Percentiles rank a stretch among this genome's conserved stretches.
Conservation (phyloP, 2,888 invertebrate species). For the Spodoptera littoralis region DNA sequence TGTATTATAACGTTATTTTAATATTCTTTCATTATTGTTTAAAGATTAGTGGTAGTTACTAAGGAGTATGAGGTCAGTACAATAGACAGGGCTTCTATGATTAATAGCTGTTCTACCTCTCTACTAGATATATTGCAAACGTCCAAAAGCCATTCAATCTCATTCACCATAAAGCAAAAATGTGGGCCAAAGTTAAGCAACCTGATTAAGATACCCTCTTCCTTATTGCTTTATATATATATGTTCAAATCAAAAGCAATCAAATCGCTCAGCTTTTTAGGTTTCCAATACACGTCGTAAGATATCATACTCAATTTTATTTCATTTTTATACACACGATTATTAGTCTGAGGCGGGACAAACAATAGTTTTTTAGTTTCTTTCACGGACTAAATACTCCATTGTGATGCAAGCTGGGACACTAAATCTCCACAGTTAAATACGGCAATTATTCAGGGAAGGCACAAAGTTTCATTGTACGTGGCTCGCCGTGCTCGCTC, state of each 20-base stretch:
- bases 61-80: not conserved
- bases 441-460: slow-evolving; percentile 84
- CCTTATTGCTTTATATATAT: slow-evolving; percentile 32
- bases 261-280: slow-evolving; percentile 17
- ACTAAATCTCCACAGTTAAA: slow-evolving; percentile 80
- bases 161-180: slow-evolving; percentile 24
- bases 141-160: slow-evolving; percentile 19
- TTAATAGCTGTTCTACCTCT: not conserved
- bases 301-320: slow-evolving; percentile 2
- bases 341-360: slow-evolving; percentile 36
- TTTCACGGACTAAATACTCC: slow-evolving; percentile 75
- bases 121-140: slow-evolving; percentile 3
- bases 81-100: not conserved
- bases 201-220: slow-evolving; percentile 40
- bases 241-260: slow-evolving; percentile 28
- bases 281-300: slow-evolving; percentile 19
- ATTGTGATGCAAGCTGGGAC: slow-evolving; percentile 73
- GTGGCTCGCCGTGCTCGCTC: slow-evolving; percentile 66
- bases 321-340: slow-evolving; percentile 41
- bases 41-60: too few relatives aligned
- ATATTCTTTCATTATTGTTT: slow-evolving; percentile 1
- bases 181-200: slow-evolving; percentile 25
- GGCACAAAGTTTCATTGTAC: slow-evolving; percentile 80
- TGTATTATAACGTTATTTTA: slow-evolving; percentile 14
- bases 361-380: slow-evolving; percentile 76